These are phyloP conservation scores for Rhinogobio ventralis DNA, from an alignment of 2,797 vertebrate species.

Conservation along the genomic window DNA sequence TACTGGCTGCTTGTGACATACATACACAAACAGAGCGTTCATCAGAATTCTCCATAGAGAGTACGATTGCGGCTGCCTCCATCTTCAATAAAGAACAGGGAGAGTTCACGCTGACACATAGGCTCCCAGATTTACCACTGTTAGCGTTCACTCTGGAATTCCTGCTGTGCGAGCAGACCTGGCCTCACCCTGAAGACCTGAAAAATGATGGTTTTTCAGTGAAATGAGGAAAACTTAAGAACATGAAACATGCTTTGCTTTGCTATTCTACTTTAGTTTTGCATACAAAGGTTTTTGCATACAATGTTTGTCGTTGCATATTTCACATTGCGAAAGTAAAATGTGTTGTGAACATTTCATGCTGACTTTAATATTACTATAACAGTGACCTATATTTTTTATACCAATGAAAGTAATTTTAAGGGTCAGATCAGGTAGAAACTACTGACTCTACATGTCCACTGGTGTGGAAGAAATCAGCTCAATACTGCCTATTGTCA, in stretches of 20 bases:
- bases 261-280: not conserved
- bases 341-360: not conserved
- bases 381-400: not conserved
- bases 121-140: constrained; percentile 1
- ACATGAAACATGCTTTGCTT: not conserved
- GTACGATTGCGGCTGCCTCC: not conserved
- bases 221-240: not conserved
- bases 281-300: not conserved
- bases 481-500: not conserved
- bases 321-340: not conserved
- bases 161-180: not conserved
- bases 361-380: not conserved
- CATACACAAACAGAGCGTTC: constrained; percentile 15
- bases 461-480: not conserved
- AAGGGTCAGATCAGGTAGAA: not conserved
- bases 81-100: not conserved
- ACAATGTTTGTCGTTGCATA: not conserved
- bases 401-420: not conserved
- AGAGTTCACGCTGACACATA: constrained; percentile 10
- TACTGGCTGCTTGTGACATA: constrained; percentile 1
- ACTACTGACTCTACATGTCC: not conserved
- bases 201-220: not conserved
- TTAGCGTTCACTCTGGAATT: constrained; percentile 5
- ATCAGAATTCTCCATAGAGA: constrained; percentile 21
- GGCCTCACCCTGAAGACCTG: not conserved